Conservation (phyloP, 2,797 vertebrate genomes). For the Chelon labrosus region DNA sequence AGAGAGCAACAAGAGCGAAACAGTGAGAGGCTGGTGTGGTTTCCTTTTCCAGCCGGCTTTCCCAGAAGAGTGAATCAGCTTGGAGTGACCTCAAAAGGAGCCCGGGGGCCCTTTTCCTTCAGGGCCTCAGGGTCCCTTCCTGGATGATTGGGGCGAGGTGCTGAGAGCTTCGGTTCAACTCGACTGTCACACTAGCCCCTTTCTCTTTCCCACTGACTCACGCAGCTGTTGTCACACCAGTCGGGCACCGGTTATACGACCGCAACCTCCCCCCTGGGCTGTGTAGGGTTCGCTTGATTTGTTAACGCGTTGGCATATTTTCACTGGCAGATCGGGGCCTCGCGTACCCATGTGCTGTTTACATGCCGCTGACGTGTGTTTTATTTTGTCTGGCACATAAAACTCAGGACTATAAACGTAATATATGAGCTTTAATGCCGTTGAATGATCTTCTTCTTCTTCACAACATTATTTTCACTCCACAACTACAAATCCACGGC, state of each 20-base stretch:
- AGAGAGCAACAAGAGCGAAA: slow-evolving; percentile 28
- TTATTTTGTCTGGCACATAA: slow-evolving; percentile 45
- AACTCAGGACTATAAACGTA: slow-evolving; percentile 31
- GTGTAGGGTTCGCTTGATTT: slow-evolving; percentile 30
- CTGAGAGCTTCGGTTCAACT: slow-evolving; percentile 1
- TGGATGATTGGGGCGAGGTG: slow-evolving; percentile 29
- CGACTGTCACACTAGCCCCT: slow-evolving; percentile 15
- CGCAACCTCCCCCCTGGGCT: slow-evolving; percentile 48
- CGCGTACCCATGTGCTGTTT: slow-evolving; percentile 27
- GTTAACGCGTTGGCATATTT: slow-evolving; percentile 48
- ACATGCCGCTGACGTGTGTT: slow-evolving; percentile 52
- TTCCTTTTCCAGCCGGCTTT: slow-evolving; percentile 59
- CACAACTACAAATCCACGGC: background rate
- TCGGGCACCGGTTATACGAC: slow-evolving; percentile 46
- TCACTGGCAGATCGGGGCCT: slow-evolving; percentile 30
- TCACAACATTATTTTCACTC: slow-evolving; percentile 7
- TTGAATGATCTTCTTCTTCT: slow-evolving; percentile 15
- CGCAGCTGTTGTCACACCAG: slow-evolving; percentile 61
- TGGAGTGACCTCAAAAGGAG: slow-evolving; percentile 71
- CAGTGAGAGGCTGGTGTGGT: slow-evolving; percentile 62
- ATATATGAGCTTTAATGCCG: slow-evolving; percentile 14
- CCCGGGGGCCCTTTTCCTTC: slow-evolving; percentile 69
- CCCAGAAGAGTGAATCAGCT: slow-evolving; percentile 83
- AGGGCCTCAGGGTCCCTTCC: slow-evolving; percentile 60
- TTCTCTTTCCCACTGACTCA: slow-evolving; percentile 61